Evolutionary conservation across 2,113 vertebrate genomes (phyloP), one percentile per base, ranked within the genome.

Genomic region (Smithornis capensis): DNA sequence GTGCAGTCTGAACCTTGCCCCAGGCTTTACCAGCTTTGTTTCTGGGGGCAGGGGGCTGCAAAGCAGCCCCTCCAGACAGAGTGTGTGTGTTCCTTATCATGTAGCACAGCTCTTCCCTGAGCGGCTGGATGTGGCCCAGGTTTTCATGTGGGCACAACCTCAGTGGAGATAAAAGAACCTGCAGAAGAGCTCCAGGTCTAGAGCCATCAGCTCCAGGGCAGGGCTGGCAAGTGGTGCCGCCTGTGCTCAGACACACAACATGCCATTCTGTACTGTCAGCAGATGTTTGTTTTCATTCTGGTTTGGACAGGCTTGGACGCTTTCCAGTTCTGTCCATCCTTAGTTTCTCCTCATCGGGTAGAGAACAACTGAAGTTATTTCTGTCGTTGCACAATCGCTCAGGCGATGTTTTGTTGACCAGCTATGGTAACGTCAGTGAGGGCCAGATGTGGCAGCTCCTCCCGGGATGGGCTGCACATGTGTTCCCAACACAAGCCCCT

Each of bases 361-460:
- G 80, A 71, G 89, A 94, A 57, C 83, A 92, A 64, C 87, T 77
- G 4, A 13, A 95, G 90, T 95, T 97, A 96, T 94, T 97, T 96
- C 90, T 79, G 86, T 95, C 14, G 2, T 92, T 91, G 87, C 97
- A 96, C 91, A 94, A 95, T 96, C 12, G 1, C 40, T 92, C 14
- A 11, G 82, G 62, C 4, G 3, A 37, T 95, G 95, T 97, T 94
- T 95, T 95, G 91, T 88, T 96, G 86, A 92, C 87, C 92, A 19
- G 89, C 96, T 87, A 91, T 83, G 95, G 95, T 47, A 96, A 92
- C 92, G 86, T 73, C 2, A 0, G 86, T 44, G 65, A 0, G 6
- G 94, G 87, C 74, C 88, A 95, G 86, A 91, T 40, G 73, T 45
- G 86, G 55, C 35, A 92, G 31, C 60, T 74, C 22, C 37, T 73